Evolutionary conservation across 37 sponge, comb jelly and placozoan genomes (phyloP).

Genomic region (Trichoplax adhaerens): DNA sequence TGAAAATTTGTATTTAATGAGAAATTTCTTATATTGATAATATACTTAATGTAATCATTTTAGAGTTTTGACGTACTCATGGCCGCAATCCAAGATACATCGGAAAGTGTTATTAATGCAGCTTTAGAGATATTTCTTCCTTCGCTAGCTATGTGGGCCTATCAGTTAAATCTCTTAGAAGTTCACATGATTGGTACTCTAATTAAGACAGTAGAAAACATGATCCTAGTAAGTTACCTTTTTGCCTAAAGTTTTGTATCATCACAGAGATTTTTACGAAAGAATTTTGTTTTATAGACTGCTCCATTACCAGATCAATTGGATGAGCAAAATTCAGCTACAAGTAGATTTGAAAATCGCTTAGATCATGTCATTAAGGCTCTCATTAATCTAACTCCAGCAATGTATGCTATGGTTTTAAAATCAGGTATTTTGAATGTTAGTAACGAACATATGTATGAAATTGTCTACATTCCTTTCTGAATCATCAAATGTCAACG

Average conservation of each 20-base stretch:
- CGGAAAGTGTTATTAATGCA: slow-evolving; percentile 42
- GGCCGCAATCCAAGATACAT: slow-evolving; percentile 36
- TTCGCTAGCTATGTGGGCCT: slow-evolving; percentile 65
- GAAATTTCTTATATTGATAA: not conserved
- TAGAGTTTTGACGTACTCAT: slow-evolving; percentile 63
- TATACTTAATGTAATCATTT: not conserved
- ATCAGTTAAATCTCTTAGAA: slow-evolving; percentile 53
- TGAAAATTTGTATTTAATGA: not conserved
- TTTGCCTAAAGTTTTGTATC: too few relatives aligned
- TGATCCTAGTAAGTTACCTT: slow-evolving; percentile 31
- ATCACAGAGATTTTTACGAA: too few relatives aligned
- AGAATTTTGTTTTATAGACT: too few relatives aligned
- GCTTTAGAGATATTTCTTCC: slow-evolving; percentile 43
- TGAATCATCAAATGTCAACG: not conserved
- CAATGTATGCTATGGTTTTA: too few relatives aligned
- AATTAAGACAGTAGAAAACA: slow-evolving; percentile 39
- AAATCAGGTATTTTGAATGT: too few relatives aligned
- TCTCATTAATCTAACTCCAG: too few relatives aligned
- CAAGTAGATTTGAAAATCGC: too few relatives aligned
- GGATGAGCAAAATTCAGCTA: too few relatives aligned
- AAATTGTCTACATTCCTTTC: not conserved
- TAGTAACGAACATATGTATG: too few relatives aligned
- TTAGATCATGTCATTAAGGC: too few relatives aligned
- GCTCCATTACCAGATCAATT: too few relatives aligned
- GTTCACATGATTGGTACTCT: slow-evolving; percentile 31